Conservation (phyloP, 2,888 invertebrate genomes). For the Augochlorella aurata region DNA sequence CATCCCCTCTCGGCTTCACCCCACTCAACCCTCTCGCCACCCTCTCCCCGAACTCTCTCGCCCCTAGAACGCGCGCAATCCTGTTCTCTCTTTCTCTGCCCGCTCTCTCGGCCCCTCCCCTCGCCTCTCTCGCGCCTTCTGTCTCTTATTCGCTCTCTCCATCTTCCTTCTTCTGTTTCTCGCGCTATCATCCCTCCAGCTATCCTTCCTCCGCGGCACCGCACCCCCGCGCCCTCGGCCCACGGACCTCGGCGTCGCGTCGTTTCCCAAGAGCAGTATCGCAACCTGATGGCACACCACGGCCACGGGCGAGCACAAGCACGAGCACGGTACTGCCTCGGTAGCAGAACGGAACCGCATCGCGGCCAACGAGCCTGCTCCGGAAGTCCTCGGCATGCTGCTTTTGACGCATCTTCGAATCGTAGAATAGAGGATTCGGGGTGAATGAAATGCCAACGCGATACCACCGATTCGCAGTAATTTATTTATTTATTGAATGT, state of each 20-base stretch:
- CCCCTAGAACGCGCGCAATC: slow-evolving; percentile 60
- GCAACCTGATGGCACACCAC: too few relatives aligned
- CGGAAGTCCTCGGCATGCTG: too few relatives aligned
- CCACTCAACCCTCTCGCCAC: slow-evolving; percentile 63
- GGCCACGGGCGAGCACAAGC: too few relatives aligned
- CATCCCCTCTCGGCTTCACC: slow-evolving; percentile 70
- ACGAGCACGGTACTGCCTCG: too few relatives aligned
- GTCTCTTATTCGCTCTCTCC: slow-evolving; percentile 34
- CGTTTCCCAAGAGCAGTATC: not conserved
- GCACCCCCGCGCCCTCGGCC: not conserved
- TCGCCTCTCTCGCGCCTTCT: slow-evolving; percentile 42
- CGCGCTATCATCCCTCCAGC: slow-evolving; percentile 33
- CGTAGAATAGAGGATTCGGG: too few relatives aligned
- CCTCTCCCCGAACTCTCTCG: slow-evolving; percentile 64
- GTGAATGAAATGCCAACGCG: too few relatives aligned
- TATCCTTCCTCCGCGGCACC: slow-evolving; percentile 26
- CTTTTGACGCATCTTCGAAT: too few relatives aligned
- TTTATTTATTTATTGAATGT: too few relatives aligned
- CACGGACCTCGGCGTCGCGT: not conserved
- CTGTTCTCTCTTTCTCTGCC: not conserved
- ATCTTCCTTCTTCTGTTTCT: slow-evolving; percentile 41
- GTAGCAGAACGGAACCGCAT: too few relatives aligned
- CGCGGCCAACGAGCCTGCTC: too few relatives aligned
- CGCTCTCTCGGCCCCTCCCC: slow-evolving; percentile 43
- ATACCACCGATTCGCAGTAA: too few relatives aligned